Evolutionary conservation across 1,140 invertebrate genomes (phyloP).

Genomic region (Lethrus apterus): DNA sequence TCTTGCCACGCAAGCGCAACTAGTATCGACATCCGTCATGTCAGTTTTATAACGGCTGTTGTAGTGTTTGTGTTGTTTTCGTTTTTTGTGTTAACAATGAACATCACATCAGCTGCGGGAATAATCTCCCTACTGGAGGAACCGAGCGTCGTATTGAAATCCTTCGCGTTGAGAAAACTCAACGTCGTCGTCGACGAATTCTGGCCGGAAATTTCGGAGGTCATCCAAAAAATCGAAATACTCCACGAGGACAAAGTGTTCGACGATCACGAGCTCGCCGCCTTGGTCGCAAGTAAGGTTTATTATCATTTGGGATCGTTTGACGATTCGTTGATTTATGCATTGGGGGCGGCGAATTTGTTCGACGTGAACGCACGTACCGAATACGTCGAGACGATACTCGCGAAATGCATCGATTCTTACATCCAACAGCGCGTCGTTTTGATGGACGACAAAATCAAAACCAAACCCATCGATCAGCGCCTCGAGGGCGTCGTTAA

Average conservation of each 20-base stretch:
- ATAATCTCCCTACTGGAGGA: conserved; percentile 95
- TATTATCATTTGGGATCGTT: conserved; percentile 97
- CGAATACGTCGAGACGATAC: conserved; percentile 95
- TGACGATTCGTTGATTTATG: conserved; percentile 91
- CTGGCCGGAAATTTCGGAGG: conserved; percentile 98
- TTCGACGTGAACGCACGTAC: conserved; percentile 90
- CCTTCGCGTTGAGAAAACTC: conserved; percentile 85
- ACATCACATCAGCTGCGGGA: conserved; percentile 54
- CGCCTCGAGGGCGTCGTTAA: conserved; percentile 91
- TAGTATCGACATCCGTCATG: not conserved
- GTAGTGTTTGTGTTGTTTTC: conserved; percentile 8
- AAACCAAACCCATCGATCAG: conserved; percentile 70
- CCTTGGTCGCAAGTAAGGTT: conserved; percentile 96
- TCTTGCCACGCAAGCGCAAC: too few relatives aligned
- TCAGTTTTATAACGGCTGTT: not conserved
- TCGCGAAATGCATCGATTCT: conserved; percentile 93
- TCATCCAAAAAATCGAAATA: conserved; percentile 96
- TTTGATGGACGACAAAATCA: conserved; percentile 51
- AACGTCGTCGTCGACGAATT: conserved; percentile 95
- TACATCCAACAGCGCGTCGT: conserved; percentile 83
- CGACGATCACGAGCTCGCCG: conserved; percentile 83
- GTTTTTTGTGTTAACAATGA: conserved; percentile 25
- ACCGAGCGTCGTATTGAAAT: conserved; percentile 84
- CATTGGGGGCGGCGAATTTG: conserved; percentile 83
- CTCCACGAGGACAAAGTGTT: conserved; percentile 89